Base-by-base conservation (phyloP, 2,797 vertebrate genomes). In the Fringilla coelebs region DNA sequence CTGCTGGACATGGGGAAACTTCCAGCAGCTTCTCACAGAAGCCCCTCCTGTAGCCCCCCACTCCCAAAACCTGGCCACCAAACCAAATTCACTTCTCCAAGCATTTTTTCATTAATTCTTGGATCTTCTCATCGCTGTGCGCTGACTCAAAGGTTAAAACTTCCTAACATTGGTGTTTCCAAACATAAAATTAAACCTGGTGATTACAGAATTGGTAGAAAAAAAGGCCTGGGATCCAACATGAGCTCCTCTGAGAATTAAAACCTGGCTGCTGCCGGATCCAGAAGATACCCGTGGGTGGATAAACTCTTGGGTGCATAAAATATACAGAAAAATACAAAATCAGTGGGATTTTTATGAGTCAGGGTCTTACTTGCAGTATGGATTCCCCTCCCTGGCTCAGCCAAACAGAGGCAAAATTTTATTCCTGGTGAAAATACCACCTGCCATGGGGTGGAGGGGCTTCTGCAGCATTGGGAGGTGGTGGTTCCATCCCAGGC, bases 401-500 rank as follows among this genome's bases (percentile, higher is more conserved):
- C 36, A 1, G 0, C 34, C 74, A 81, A 14, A 18, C 7, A 12
- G 48, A 67, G 28, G 8, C 5, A 15, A 82, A 32, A 36, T 14
- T 21, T 22, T 6, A 3, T 45, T 85, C 18, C 38, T 2, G 1
- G 32, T 11, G 52, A 45, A 78, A 74, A 43, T 0, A 0, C 10
- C 5, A 0, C 7, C 52, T 62, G 88, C 34, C 10, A 6, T 0
- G n/a, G 51, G 29, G 1, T 2, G 1, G 36, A 41, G 62, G 38
- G 52, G 3, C 2, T 68, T 34, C 9, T n/a, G 38, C 60, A 57
- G 46, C 31, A 49, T 3, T 15, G 40, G 55, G 63, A 72, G 63
- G 63, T 8, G 36, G 10, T 10, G 26, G 45, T 32, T 81, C 24
- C 73, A 20, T 25, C 49, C 8, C 3, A 5, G 38, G 41, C 63